Conservation (phyloP, 2,888 invertebrate species). For the Parthenolecanium corni region DNA sequence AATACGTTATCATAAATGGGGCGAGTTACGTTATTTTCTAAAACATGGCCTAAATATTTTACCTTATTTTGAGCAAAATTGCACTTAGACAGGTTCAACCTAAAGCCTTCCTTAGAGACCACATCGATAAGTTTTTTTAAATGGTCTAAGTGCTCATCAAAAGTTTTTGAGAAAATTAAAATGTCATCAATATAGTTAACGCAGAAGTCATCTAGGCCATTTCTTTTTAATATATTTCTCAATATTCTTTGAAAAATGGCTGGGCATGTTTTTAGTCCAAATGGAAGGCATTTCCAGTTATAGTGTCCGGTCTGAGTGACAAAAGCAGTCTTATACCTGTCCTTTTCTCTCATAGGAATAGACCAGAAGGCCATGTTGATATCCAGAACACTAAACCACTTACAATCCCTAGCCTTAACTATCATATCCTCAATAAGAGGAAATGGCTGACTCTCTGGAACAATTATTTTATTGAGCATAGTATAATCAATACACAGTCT, state of each 20-base stretch:
- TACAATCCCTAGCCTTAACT: not conserved
- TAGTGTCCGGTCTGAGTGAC: too few species aligned
- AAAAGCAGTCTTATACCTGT: too few species aligned
- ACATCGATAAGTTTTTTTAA: constrained; percentile 32
- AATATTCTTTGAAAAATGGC: not conserved
- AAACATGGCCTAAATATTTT: constrained; percentile 18
- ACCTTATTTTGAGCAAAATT: constrained; percentile 9
- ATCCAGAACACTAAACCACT: constrained; percentile 34
- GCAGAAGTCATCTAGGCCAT: too few species aligned
- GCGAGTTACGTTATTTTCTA: constrained; percentile 12
- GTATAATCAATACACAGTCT: not conserved
- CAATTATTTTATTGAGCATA: not conserved
- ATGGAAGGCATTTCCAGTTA: not conserved
- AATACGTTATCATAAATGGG: too few species aligned
- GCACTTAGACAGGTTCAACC: constrained; percentile 22
- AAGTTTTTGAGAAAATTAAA: not conserved
- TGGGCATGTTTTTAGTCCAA: constrained; percentile 18
- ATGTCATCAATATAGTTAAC: not conserved
- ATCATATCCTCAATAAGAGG: constrained; percentile 12
- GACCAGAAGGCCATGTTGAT: constrained; percentile 39
- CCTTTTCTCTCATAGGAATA: not conserved
- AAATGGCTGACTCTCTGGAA: not conserved
- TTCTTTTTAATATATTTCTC: not conserved
- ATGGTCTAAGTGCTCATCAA: too few species aligned
- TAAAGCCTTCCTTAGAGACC: constrained; percentile 28